Evolutionary conservation across 1,140 invertebrate genomes (phyloP).

Genomic region (Intoshia linei): DNA sequence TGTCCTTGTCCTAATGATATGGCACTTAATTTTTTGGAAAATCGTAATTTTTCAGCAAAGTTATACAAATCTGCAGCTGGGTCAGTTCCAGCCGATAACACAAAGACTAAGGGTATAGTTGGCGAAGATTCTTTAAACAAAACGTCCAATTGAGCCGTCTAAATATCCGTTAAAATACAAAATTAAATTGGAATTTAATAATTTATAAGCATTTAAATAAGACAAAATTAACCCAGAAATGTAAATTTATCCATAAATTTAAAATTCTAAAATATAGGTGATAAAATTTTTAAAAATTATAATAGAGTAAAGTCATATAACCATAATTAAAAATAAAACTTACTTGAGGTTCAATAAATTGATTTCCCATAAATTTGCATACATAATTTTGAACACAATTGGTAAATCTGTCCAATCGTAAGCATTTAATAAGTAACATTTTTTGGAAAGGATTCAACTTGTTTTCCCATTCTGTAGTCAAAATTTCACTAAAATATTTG

Average conservation of each 20-base stretch:
- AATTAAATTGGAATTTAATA: too few relatives aligned
- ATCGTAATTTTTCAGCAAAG: conserved; percentile 25
- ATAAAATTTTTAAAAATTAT: too few relatives aligned
- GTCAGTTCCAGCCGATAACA: conserved; percentile 21
- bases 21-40: conserved; percentile 21
- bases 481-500: conserved; percentile 10
- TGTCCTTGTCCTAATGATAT: conserved; percentile 24
- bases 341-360: conserved; percentile 23
- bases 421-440: conserved; percentile 25
- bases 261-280: too few relatives aligned
- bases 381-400: conserved; percentile 24
- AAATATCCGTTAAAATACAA: too few relatives aligned
- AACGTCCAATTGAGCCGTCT: conserved; percentile 17
- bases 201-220: too few relatives aligned
- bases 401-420: conserved; percentile 27
- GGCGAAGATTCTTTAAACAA: conserved; percentile 24
- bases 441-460: conserved; percentile 27
- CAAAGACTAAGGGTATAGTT: conserved; percentile 22
- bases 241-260: too few relatives aligned
- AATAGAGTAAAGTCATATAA: neutral
- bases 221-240: too few relatives aligned
- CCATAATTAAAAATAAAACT: conserved; percentile 1
- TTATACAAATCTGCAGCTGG: conserved; percentile 23
- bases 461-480: conserved; percentile 24
- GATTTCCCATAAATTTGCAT: conserved; percentile 15